phyloP scores from a whole-genome alignment of 2,888 invertebrate genomes.

The Heterodera filipjevi region DNA sequence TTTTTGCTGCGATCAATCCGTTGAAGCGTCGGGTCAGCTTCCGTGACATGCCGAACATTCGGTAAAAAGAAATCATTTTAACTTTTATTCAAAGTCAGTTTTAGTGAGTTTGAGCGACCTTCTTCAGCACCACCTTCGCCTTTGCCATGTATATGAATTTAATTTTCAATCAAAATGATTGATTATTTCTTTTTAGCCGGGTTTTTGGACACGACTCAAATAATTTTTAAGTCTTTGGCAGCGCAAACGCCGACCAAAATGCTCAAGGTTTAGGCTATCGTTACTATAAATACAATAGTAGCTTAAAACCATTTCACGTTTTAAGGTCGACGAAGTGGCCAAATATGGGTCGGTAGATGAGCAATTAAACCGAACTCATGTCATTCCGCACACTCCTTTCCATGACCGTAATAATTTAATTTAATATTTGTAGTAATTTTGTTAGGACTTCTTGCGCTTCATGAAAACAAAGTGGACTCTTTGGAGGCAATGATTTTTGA shows the following conservation, averaged over 20 bases:
- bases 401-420: not conserved
- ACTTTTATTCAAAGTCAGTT: not conserved
- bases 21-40: conserved; percentile 4
- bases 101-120: not conserved
- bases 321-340: not conserved
- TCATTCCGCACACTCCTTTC: not conserved
- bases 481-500: no score
- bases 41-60: not conserved
- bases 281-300: not conserved
- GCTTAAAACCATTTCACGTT: not conserved
- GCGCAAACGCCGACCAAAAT: not conserved
- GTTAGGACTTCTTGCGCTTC: no score
- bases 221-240: not conserved
- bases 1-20: not conserved
- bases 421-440: not conserved
- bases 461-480: no score
- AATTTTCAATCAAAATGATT: not conserved
- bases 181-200: not conserved
- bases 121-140: not conserved
- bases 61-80: not conserved
- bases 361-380: not conserved
- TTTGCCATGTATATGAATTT: not conserved
- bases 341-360: not conserved
- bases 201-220: not conserved
- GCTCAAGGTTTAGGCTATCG: not conserved